Base-by-base conservation (phyloP, 64 coral and sea anemone genomes). In the Stichodactyla mertensii region DNA sequence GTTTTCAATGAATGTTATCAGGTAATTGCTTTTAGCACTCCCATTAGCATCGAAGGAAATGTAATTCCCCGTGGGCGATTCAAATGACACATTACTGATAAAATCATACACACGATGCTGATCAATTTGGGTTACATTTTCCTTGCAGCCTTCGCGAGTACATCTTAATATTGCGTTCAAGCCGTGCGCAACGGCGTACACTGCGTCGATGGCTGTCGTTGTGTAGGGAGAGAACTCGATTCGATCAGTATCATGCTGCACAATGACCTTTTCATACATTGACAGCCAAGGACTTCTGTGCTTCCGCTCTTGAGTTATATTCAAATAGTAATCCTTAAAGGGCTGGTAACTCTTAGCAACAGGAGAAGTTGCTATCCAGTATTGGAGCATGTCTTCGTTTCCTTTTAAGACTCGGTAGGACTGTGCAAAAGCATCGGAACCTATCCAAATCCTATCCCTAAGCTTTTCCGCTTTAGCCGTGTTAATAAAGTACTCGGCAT, bases 171-270 rank as follows among this genome's bases (percentile, higher is more conserved):
- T 59, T 13, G 82, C 45, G 28, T 89, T 83, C 26, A 89, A 71
- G 16, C 85, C 88, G 26, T 93, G 85, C 2, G 88, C 88, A 5
- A 90, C 84, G 2, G 88, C 92, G 36, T 87, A 89, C 10, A 93
- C 88, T 16, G 92, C 88, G 23, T 93, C 92, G 10, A 90, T 90
- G 24, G 92, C 84, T n/a, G 88, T 90, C 16, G 84, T 90, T 8
- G 88, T 90, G 64, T 93, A 93, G 60, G 70, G 28, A 62, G 61
- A 90, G 11, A 87, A 93, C 9, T 93, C 92, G 10, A 83, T 56
- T 11, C 79, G 54, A 5, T 82, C 57, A 51, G 80, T 88, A 6
- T 87, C 52, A 61, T 89, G 71, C 57, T 89, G 85, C 28, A 57
- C 23, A 52, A 89, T 56, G 0, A 86, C 71, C 4, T 4, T 18